phyloP scores from a whole-genome alignment of 2,888 invertebrate species.

The Rhodophaea formosa region DNA sequence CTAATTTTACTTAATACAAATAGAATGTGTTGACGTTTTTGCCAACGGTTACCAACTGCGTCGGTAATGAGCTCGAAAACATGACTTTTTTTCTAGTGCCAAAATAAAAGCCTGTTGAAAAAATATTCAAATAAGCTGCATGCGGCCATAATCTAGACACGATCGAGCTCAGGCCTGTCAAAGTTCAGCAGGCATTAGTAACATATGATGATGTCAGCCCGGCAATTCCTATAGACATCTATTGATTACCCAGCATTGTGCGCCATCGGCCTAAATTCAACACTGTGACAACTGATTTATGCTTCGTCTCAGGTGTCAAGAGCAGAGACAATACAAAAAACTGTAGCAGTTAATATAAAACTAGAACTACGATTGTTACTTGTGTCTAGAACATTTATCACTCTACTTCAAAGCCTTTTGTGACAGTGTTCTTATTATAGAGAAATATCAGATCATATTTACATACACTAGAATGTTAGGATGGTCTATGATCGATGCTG shows the following conservation, averaged over 20 bases:
- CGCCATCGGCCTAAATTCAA: constrained; percentile 57
- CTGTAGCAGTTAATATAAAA: constrained; percentile 60
- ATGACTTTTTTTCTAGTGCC: constrained; percentile 43
- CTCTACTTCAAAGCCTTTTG: constrained; percentile 50
- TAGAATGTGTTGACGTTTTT: constrained; percentile 62
- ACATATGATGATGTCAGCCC: constrained; percentile 60
- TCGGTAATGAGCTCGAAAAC: constrained; percentile 50
- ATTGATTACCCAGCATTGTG: constrained; percentile 63
- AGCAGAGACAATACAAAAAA: constrained; percentile 57
- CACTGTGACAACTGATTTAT: constrained; percentile 76
- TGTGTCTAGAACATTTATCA: constrained; percentile 63
- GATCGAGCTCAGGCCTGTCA: constrained; percentile 49
- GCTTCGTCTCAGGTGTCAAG: constrained; percentile 68
- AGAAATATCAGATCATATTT: constrained; percentile 37
- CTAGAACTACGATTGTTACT: constrained; percentile 54
- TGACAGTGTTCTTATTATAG: constrained; percentile 38
- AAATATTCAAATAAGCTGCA: constrained; percentile 38
- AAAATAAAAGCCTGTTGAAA: constrained; percentile 39
- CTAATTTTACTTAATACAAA: constrained; percentile 54
- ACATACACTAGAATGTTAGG: constrained; percentile 40
- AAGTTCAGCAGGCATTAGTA: constrained; percentile 48
- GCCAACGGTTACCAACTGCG: constrained; percentile 42
- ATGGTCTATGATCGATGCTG: constrained; percentile 42
- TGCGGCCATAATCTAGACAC: constrained; percentile 46
- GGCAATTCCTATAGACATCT: constrained; percentile 50